These are phyloP conservation scores for Sebastiscus tertius DNA, from an alignment of 2,797 vertebrate genomes.

Conservation along the genomic window DNA sequence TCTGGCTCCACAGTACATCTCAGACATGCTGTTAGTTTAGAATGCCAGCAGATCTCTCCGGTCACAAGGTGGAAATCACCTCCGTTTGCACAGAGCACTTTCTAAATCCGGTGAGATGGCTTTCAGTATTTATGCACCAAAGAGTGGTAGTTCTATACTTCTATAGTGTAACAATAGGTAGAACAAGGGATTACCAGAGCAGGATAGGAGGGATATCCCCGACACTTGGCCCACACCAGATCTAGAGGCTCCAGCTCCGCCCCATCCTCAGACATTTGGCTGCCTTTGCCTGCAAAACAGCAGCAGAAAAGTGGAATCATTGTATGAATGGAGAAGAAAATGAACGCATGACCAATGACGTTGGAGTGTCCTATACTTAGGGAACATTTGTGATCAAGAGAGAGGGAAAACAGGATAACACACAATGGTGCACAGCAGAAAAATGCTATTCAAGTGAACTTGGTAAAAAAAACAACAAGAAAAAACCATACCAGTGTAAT, in stretches of 20 bases:
- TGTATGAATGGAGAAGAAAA: background rate
- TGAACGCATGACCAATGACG: background rate
- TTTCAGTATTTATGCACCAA: no score
- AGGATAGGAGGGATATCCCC: slow-evolving; percentile 98
- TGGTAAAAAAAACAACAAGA: background rate
- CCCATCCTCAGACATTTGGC: slow-evolving; percentile 86
- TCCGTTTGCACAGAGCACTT: background rate
- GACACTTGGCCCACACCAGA: slow-evolving; percentile 98
- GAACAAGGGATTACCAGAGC: slow-evolving; percentile 88
- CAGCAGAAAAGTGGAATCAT: background rate
- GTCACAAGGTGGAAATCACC: no score
- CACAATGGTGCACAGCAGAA: background rate
- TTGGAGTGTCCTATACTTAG: background rate
- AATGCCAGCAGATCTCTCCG: no score
- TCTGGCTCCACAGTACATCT: background rate
- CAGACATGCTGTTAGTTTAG: background rate
- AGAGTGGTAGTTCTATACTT: no score
- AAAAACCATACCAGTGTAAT: slow-evolving; percentile 85
- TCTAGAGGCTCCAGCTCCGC: slow-evolving; percentile 92
- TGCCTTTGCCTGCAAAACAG: slow-evolving; percentile 81
- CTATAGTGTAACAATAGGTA: background rate
- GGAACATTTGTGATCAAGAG: background rate
- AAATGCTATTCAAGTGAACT: background rate
- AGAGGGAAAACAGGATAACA: background rate
- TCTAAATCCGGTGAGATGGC: no score